A percentile compares a stretch with the other conserved stretches of the same genome.
Conservation (phyloP, 2,888 invertebrate genomes). For the Andrena hattorfiana region DNA sequence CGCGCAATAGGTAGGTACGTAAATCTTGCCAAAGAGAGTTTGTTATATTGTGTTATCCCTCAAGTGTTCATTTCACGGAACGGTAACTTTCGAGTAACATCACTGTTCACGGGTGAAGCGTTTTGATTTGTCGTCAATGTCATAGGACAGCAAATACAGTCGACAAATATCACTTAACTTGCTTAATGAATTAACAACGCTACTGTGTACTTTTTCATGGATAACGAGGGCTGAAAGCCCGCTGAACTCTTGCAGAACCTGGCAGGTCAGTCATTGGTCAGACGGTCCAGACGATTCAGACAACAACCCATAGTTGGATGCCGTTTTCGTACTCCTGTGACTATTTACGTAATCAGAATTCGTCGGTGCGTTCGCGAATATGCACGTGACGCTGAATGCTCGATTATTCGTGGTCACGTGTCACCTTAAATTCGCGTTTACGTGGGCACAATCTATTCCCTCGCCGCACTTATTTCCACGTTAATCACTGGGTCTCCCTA, state of each 20-base stretch:
- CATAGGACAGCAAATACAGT: no score
- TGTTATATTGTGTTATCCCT: no score
- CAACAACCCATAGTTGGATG: conserved; percentile 26
- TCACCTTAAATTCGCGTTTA: conserved; percentile 38
- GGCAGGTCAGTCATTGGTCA: conserved; percentile 33
- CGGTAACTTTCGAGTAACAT: no score
- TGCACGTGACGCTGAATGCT: conserved; percentile 28
- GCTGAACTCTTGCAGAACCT: conserved; percentile 36
- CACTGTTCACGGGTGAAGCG: no score
- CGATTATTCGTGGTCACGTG: conserved; percentile 44
- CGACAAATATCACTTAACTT: no score
- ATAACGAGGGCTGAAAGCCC: background rate
- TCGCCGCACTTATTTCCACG: background rate
- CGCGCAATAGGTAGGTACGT: no score
- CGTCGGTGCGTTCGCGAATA: conserved; percentile 32
- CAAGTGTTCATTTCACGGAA: no score
- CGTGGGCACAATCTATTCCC: conserved; percentile 1
- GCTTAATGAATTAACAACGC: no score
- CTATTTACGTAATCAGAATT: conserved; percentile 54
- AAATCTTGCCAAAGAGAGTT: no score
- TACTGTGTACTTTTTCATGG: no score
- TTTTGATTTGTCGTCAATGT: no score
- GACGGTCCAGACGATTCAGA: conserved; percentile 20
- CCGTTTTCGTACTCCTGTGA: conserved; percentile 19
- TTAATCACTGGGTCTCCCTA: background rate